phyloP scores from a whole-genome alignment of 1,140 invertebrate genomes.

The Drosophila gunungcola region DNA sequence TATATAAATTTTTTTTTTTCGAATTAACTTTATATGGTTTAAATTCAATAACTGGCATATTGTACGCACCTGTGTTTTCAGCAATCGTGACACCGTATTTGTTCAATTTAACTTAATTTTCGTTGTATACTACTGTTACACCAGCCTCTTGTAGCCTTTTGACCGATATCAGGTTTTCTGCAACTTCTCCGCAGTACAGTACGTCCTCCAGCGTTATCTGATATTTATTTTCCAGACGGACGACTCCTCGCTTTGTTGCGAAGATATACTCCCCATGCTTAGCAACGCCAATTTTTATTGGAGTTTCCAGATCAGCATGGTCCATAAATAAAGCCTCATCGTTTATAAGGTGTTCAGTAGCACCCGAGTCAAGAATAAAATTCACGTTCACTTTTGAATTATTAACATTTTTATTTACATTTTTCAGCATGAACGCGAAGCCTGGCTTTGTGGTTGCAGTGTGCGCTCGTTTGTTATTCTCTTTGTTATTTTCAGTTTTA shows the following conservation, averaged over 20 bases:
- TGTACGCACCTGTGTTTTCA: not conserved
- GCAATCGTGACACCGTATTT: not conserved
- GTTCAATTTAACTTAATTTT: not conserved
- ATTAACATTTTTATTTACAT: not conserved
- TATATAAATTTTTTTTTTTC: not conserved
- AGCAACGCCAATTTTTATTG: not conserved
- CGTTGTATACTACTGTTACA: not conserved
- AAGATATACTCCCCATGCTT: not conserved
- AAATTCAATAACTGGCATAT: constrained; percentile 1
- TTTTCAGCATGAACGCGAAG: not conserved
- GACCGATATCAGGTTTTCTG: not conserved
- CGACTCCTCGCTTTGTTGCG: not conserved
- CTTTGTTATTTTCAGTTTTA: no score
- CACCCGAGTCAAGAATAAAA: not conserved
- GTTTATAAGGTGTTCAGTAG: not conserved
- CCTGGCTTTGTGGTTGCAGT: not conserved
- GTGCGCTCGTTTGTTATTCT: constrained; percentile 1
- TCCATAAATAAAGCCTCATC: not conserved
- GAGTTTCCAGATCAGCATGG: not conserved
- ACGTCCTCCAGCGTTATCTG: not conserved
- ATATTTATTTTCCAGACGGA: not conserved
- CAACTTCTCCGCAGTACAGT: not conserved
- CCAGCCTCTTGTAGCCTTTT: constrained; percentile 1
- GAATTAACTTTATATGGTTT: not conserved
- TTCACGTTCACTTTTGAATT: not conserved